Evolutionary conservation across 2,888 invertebrate species (phyloP).

Genomic region (Eupithecia tripunctaria): DNA sequence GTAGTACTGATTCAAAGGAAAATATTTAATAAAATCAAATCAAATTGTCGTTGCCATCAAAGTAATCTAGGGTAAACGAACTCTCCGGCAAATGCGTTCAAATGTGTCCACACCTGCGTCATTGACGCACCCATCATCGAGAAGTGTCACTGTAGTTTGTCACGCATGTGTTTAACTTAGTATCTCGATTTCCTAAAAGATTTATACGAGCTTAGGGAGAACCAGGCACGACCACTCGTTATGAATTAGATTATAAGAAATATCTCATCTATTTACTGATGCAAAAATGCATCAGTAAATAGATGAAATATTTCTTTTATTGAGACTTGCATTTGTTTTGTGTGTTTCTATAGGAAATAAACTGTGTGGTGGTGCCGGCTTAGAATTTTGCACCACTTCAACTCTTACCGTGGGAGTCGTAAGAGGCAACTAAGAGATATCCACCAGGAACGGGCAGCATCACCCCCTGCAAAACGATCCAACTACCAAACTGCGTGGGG

Average conservation of each 20-base stretch:
- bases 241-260: not conserved
- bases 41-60: not conserved
- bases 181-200: not conserved
- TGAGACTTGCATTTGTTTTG: not conserved
- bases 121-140: slow-evolving; percentile 2
- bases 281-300: too few relatives aligned
- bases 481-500: too few relatives aligned
- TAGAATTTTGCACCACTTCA: too few relatives aligned
- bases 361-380: too few relatives aligned
- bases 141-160: not conserved
- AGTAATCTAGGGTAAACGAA: not conserved
- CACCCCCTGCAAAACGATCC: too few relatives aligned
- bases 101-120: not conserved
- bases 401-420: too few relatives aligned
- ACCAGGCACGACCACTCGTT: not conserved
- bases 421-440: too few relatives aligned
- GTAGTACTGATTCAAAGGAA: too few relatives aligned
- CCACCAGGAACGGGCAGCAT: too few relatives aligned
- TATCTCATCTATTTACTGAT: not conserved
- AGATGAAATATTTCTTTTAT: not conserved
- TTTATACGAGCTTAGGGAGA: not conserved
- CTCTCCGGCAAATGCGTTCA: not conserved
- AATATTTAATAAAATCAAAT: too few relatives aligned
- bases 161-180: not conserved
- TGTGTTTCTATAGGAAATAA: not conserved